phyloP scores from a whole-genome alignment of 2,888 invertebrate genomes.

The Petrophora chlorosata region DNA sequence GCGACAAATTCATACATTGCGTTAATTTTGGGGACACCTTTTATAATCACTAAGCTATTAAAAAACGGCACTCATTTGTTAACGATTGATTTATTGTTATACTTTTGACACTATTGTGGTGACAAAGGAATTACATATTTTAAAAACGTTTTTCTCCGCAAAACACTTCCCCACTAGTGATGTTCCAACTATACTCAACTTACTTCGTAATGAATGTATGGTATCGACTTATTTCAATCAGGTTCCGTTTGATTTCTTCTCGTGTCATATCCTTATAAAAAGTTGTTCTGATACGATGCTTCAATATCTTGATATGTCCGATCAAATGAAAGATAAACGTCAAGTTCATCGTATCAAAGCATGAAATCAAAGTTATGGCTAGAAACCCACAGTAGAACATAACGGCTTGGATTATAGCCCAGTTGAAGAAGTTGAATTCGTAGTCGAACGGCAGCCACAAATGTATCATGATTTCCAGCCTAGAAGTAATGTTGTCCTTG shows the following conservation, averaged over 20 bases:
- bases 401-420: conserved; percentile 40
- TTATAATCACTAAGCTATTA: too few relatives aligned
- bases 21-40: too few relatives aligned
- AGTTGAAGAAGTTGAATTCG: conserved; percentile 43
- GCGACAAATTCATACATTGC: too few relatives aligned
- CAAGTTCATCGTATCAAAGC: conserved; percentile 45
- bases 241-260: conserved; percentile 32
- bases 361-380: conserved; percentile 28
- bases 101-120: too few relatives aligned
- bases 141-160: too few relatives aligned
- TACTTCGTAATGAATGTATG: conserved; percentile 49
- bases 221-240: conserved; percentile 43
- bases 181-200: conserved; percentile 28
- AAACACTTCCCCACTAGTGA: too few relatives aligned
- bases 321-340: conserved; percentile 47
- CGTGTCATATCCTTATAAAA: conserved; percentile 34
- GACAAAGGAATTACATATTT: too few relatives aligned
- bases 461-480: conserved; percentile 47
- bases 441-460: conserved; percentile 53
- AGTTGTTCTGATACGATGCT: conserved; percentile 36
- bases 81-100: too few relatives aligned
- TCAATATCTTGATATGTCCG: conserved; percentile 50
- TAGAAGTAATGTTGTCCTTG: conserved; percentile 41
- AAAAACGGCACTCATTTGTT: too few relatives aligned
- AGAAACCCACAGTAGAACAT: conserved; percentile 33